These are phyloP conservation scores for Polymixis lichenea DNA, from an alignment of 2,888 invertebrate species.

Conservation along the genomic window DNA sequence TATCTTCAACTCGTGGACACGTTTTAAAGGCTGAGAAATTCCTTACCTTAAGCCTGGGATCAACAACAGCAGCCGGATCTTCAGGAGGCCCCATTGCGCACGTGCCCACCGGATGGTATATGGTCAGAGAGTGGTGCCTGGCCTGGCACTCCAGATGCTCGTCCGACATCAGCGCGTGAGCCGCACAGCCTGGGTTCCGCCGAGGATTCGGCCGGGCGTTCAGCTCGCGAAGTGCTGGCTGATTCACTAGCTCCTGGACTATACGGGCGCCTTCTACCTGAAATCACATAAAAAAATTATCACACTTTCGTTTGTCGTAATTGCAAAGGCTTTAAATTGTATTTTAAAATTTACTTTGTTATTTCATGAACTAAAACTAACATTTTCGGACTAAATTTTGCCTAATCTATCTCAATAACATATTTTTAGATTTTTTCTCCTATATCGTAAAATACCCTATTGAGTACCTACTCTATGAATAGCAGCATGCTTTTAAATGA, in stretches of 20 bases:
- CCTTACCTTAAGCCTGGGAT: constrained; percentile 90
- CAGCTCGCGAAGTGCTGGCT: constrained; percentile 90
- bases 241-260: constrained; percentile 91
- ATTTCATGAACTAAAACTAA: no score
- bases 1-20: not conserved
- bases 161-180: constrained; percentile 92
- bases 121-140: constrained; percentile 94
- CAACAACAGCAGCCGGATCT: constrained; percentile 92
- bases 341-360: no score
- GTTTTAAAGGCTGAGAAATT: not conserved
- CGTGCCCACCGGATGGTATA: constrained; percentile 95
- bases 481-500: no score
- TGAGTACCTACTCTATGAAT: no score
- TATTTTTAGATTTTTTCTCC: no score
- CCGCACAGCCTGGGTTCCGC: constrained; percentile 92
- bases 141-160: constrained; percentile 95
- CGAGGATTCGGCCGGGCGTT: constrained; percentile 92
- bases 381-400: no score
- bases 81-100: constrained; percentile 94
- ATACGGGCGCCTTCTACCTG: constrained; percentile 94
- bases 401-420: no score
- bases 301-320: no score
- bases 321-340: no score
- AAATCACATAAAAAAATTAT: constrained; percentile 42
- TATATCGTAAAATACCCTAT: no score